These are phyloP conservation scores for Daktulosphaira vitifoliae DNA, from an alignment of 1,140 invertebrate genomes.

Conservation along the genomic window DNA sequence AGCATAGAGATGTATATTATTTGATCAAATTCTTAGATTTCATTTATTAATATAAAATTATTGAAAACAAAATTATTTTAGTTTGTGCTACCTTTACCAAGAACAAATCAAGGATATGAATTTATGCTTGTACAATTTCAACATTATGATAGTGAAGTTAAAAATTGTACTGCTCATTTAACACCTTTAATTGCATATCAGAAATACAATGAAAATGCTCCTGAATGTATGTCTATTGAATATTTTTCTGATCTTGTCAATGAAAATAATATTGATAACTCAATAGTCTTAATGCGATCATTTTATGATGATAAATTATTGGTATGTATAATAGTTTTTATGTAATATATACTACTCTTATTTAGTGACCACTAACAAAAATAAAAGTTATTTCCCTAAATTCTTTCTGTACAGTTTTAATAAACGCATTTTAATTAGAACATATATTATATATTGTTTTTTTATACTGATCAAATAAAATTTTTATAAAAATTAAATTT, in stretches of 20 bases:
- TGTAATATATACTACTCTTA: too few species aligned
- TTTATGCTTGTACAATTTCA: slow-evolving; percentile 20
- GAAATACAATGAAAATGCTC: slow-evolving; percentile 14
- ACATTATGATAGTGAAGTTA: background rate
- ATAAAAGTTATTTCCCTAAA: too few species aligned
- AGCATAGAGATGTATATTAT: too few species aligned
- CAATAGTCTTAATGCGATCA: slow-evolving; percentile 4
- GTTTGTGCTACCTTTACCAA: slow-evolving; percentile 4
- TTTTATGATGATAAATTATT: slow-evolving; percentile 9
- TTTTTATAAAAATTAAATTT: too few species aligned
- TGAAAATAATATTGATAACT: background rate
- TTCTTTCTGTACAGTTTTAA: too few species aligned
- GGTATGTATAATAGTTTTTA: too few species aligned
- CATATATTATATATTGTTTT: too few species aligned
- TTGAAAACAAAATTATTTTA: background rate
- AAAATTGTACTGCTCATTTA: slow-evolving; percentile 6
- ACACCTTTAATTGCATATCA: slow-evolving; percentile 26
- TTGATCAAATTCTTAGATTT: too few species aligned
- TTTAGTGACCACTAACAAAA: too few species aligned
- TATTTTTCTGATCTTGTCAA: slow-evolving; percentile 11
- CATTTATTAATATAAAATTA: background rate
- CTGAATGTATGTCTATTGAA: slow-evolving; percentile 17
- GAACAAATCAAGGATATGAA: background rate
- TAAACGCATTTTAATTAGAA: too few species aligned
- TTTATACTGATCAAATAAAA: too few species aligned